Evolutionary conservation across 92 coral and sea anemone genomes (phyloP).

Genomic region (Porites rus): DNA sequence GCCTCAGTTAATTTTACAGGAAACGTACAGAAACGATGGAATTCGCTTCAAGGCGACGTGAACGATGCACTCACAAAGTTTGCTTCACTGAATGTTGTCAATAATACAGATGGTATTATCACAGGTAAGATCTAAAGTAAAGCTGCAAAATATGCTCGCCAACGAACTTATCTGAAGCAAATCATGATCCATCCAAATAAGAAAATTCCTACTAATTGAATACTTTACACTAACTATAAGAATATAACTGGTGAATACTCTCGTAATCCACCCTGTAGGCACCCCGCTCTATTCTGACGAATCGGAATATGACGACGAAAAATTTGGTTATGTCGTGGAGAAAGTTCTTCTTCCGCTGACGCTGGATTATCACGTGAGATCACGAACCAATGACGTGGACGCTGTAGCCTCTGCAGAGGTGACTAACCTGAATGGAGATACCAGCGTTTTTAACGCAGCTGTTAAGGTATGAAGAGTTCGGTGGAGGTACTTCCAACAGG

Average conservation of each 20-base stretch:
- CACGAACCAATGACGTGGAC: conserved; percentile 34
- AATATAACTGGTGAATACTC: too few relatives aligned
- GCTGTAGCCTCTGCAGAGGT: conserved; percentile 24
- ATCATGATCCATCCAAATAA: too few relatives aligned
- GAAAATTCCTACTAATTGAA: too few relatives aligned
- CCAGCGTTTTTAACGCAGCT: not conserved
- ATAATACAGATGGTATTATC: not conserved
- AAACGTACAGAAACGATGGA: conserved; percentile 51
- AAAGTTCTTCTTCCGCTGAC: conserved; percentile 75
- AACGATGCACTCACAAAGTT: not conserved
- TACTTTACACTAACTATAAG: too few relatives aligned
- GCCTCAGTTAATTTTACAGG: conserved; percentile 33
- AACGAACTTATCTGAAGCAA: too few relatives aligned
- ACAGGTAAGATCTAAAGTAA: not conserved
- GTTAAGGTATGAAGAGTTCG: not conserved
- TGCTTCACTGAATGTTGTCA: not conserved
- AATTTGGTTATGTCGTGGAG: conserved; percentile 65
- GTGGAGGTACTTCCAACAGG: not conserved
- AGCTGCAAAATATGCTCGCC: not conserved
- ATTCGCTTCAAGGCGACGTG: conserved; percentile 34
- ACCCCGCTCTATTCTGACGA: conserved; percentile 51
- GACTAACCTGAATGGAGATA: conserved; percentile 21
- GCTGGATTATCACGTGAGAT: conserved; percentile 19
- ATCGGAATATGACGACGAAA: conserved; percentile 55
- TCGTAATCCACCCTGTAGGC: not conserved